Evolutionary conservation across 2,888 invertebrate genomes (phyloP).

Genomic region (Eristalis tenax): DNA sequence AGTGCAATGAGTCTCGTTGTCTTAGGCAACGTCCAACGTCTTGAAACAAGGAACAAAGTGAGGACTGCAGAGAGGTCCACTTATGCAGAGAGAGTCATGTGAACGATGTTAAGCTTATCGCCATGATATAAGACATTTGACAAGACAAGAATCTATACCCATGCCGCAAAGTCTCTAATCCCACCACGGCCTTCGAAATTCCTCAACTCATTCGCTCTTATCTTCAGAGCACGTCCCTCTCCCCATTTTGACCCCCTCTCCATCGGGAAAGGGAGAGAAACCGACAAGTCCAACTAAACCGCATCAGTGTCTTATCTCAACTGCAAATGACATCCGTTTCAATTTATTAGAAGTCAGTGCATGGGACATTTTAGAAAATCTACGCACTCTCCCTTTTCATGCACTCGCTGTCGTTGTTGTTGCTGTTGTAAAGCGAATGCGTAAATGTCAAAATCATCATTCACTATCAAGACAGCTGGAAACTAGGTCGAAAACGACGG

Average conservation of each 20-base stretch:
- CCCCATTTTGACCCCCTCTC: not conserved
- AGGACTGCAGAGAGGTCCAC: too few species aligned
- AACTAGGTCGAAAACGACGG: constrained; percentile 68
- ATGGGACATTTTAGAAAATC: not conserved
- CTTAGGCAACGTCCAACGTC: too few species aligned
- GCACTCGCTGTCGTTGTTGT: not conserved
- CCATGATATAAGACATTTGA: too few species aligned
- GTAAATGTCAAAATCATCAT: constrained; percentile 17
- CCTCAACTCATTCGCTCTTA: not conserved
- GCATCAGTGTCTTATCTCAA: constrained; percentile 8
- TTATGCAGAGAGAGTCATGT: too few species aligned
- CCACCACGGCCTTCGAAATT: not conserved
- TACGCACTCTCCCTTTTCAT: constrained; percentile 1
- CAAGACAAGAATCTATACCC: too few species aligned
- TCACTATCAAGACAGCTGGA: constrained; percentile 54
- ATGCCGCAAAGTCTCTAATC: too few species aligned
- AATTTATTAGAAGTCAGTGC: not conserved
- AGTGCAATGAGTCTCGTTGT: too few species aligned
- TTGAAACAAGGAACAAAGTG: too few species aligned
- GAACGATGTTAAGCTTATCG: too few species aligned
- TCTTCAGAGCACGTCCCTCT: not conserved
- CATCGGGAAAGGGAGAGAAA: not conserved
- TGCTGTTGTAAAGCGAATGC: not conserved
- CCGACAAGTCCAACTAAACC: not conserved
- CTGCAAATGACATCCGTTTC: constrained; percentile 43